Evolutionary conservation across 2,113 vertebrate genomes (phyloP).

Genomic region (Pleuronectes platessa): DNA sequence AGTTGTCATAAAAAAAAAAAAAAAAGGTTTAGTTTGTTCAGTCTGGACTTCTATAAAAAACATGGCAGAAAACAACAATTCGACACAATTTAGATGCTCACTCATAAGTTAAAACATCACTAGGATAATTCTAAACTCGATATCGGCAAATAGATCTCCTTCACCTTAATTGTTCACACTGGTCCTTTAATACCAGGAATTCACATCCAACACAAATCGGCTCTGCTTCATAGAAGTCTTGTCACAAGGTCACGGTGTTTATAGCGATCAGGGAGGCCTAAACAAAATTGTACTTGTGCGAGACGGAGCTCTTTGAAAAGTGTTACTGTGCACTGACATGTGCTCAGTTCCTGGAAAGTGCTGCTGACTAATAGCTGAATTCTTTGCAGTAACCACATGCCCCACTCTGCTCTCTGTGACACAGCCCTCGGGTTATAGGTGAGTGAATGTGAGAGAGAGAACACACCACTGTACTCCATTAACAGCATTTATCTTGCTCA

Average conservation of each 20-base stretch:
- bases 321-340: slow-evolving; percentile 48
- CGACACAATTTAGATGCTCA: too few relatives aligned
- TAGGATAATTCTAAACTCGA: too few relatives aligned
- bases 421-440: slow-evolving; percentile 7
- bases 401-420: slow-evolving; percentile 31
- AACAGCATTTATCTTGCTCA: background rate
- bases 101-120: too few relatives aligned
- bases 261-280: slow-evolving; percentile 2
- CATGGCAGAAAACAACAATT: too few relatives aligned
- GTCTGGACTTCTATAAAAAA: too few relatives aligned
- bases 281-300: too few relatives aligned
- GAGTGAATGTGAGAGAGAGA: slow-evolving; percentile 33
- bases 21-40: too few relatives aligned
- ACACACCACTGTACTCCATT: slow-evolving; percentile 29
- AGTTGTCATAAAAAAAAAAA: too few relatives aligned
- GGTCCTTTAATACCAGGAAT: background rate
- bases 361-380: slow-evolving; percentile 71
- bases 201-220: slow-evolving; percentile 9
- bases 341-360: slow-evolving; percentile 79
- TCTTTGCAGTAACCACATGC: slow-evolving; percentile 54
- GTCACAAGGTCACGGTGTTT: slow-evolving; percentile 33
- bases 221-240: slow-evolving; percentile 16
- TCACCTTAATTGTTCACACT: too few relatives aligned
- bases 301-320: background rate
- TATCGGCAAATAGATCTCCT: too few relatives aligned